Percentiles rank a stretch among this genome's conserved stretches.
Evolutionary conservation across 2,888 invertebrate genomes (phyloP).

Genomic region (Hylaea fasciaria): DNA sequence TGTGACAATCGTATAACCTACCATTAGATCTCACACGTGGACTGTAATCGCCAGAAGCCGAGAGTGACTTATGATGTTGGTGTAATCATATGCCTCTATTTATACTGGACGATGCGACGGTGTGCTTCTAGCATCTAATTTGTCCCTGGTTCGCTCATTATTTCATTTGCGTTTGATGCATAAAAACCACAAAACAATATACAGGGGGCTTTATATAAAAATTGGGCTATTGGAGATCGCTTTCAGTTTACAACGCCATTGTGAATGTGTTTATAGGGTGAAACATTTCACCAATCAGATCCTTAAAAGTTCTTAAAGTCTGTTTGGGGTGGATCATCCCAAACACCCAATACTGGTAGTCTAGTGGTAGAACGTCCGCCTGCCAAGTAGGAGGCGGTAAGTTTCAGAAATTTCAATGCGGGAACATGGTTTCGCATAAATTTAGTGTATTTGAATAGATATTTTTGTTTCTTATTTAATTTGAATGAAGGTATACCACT

Average conservation of each 20-base stretch:
- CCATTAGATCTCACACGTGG: constrained; percentile 50
- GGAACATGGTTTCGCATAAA: not conserved
- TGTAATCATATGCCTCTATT: constrained; percentile 62
- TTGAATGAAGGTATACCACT: too few relatives aligned
- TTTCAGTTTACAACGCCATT: too few relatives aligned
- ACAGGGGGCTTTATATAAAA: constrained; percentile 46
- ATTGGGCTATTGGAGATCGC: too few relatives aligned
- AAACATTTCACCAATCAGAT: too few relatives aligned
- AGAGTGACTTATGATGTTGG: constrained; percentile 64
- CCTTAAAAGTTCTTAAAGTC: too few relatives aligned
- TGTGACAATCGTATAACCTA: constrained; percentile 47
- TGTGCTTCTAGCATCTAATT: constrained; percentile 70
- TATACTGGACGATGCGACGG: constrained; percentile 58
- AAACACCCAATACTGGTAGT: too few relatives aligned
- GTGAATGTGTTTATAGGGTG: too few relatives aligned
- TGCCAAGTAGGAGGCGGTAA: too few relatives aligned
- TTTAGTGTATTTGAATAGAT: not conserved
- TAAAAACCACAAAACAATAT: constrained; percentile 52
- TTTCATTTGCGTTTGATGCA: constrained; percentile 63
- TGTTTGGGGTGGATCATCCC: too few relatives aligned
- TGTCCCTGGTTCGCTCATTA: constrained; percentile 66
- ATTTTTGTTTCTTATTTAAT: not conserved
- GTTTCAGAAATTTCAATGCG: too few relatives aligned
- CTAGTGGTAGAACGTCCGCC: too few relatives aligned
- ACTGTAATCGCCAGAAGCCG: constrained; percentile 53